Evolutionary conservation across 2,113 vertebrate species (phyloP).

Genomic region (Spea bombifrons): DNA sequence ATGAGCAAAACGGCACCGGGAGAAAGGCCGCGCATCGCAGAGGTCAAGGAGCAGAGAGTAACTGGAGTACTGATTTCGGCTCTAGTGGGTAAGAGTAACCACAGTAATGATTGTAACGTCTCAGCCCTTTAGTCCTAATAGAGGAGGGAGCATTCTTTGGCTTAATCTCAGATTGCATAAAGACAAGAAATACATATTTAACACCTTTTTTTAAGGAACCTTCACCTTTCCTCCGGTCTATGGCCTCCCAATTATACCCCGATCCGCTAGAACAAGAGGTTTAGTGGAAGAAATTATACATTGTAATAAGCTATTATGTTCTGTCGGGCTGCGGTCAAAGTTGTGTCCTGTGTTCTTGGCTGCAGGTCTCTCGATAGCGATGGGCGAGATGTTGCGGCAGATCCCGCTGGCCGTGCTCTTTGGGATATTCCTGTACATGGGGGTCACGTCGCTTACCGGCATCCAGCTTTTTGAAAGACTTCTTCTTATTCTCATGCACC

Average conservation of each 20-base stretch:
- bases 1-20: slow-evolving; percentile 96
- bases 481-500: slow-evolving; percentile 90
- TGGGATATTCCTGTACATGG: slow-evolving; percentile 98
- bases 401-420: slow-evolving; percentile 96
- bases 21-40: slow-evolving; percentile 90
- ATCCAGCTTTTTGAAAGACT: slow-evolving; percentile 95
- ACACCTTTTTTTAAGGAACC: too few species aligned
- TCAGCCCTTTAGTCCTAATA: too few species aligned
- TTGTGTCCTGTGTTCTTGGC: background rate
- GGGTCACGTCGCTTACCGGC: slow-evolving; percentile 91
- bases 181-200: too few species aligned
- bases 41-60: slow-evolving; percentile 94
- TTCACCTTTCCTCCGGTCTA: too few species aligned
- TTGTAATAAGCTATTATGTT: too few species aligned
- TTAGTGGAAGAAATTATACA: too few species aligned
- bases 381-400: slow-evolving; percentile 86
- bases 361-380: slow-evolving; percentile 93
- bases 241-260: too few species aligned
- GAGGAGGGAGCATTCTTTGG: too few species aligned
- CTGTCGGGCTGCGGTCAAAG: too few species aligned
- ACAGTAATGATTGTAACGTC: slow-evolving; percentile 76
- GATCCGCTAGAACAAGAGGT: too few species aligned
- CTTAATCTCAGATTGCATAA: too few species aligned
- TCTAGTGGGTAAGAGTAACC: slow-evolving; percentile 91
- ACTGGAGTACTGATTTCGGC: slow-evolving; percentile 85